phyloP scores from a whole-genome alignment of 2,113 vertebrate species.

The Bos taurus region DNA sequence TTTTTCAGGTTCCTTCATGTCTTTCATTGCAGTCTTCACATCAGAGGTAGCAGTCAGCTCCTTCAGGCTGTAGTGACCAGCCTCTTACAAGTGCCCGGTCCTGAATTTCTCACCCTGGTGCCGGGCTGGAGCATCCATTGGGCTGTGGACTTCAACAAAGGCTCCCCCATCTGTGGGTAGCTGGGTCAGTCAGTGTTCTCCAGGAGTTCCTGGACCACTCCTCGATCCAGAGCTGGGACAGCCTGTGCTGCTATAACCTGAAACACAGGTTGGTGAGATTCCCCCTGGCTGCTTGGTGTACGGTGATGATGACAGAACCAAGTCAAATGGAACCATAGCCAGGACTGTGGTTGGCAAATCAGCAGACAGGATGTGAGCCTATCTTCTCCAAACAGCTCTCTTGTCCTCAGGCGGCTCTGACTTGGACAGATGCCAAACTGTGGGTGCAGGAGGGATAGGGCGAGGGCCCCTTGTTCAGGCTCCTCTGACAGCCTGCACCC shows the following conservation, averaged over 20 bases:
- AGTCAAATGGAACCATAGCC: background rate
- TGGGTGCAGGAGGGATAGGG: background rate
- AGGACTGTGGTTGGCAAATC: background rate
- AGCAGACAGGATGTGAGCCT: background rate
- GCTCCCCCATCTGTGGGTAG: background rate
- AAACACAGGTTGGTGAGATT: background rate
- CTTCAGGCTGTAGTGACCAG: background rate
- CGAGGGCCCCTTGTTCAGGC: background rate
- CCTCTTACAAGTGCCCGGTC: background rate
- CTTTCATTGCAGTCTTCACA: background rate
- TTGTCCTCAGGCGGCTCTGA: background rate
- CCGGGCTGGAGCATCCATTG: background rate
- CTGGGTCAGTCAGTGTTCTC: background rate
- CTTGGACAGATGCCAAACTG: background rate
- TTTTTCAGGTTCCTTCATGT: background rate
- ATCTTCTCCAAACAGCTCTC: background rate
- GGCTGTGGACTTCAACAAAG: background rate
- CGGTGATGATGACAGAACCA: background rate
- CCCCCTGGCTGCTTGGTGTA: background rate
- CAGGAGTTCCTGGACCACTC: background rate
- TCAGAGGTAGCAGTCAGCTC: background rate
- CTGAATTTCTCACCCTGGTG: background rate
- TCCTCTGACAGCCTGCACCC: background rate
- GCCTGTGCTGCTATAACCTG: background rate
- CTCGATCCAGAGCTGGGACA: background rate